Conservation (phyloP, 1,140 invertebrate genomes). For the Eriosoma lanigerum region DNA sequence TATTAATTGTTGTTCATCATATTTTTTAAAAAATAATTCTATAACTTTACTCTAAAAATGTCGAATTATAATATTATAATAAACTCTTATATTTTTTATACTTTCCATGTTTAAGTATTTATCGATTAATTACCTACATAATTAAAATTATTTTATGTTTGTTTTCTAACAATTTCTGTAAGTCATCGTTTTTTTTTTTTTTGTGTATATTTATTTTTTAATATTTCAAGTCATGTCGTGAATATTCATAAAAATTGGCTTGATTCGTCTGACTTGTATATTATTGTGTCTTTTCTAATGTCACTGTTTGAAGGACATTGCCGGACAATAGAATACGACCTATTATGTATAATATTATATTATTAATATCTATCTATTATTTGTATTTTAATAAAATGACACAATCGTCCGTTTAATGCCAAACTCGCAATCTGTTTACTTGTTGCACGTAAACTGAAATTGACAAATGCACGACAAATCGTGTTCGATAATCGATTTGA, state of each 20-base stretch:
- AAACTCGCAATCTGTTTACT: background rate
- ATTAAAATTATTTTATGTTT: no score
- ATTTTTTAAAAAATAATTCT: no score
- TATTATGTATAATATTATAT: constrained; percentile 7
- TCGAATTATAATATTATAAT: no score
- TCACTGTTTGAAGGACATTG: constrained; percentile 11
- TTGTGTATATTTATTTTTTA: no score
- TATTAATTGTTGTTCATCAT: no score
- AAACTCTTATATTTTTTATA: no score
- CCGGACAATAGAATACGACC: constrained; percentile 22
- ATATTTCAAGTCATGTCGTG: background rate
- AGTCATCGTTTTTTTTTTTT: background rate
- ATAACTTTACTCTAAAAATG: no score
- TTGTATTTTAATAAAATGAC: background rate
- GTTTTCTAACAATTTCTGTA: background rate
- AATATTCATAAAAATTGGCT: constrained; percentile 5
- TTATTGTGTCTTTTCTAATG: background rate
- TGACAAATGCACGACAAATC: background rate
- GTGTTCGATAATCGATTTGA: constrained; percentile 4
- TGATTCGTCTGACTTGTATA: background rate
- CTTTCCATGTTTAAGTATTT: no score
- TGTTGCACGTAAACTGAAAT: background rate
- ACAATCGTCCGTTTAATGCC: constrained; percentile 13
- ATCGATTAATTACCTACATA: no score
- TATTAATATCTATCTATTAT: background rate